Evolutionary conservation across 2,797 vertebrate genomes (phyloP).

Genomic region (Poecilia gillii): DNA sequence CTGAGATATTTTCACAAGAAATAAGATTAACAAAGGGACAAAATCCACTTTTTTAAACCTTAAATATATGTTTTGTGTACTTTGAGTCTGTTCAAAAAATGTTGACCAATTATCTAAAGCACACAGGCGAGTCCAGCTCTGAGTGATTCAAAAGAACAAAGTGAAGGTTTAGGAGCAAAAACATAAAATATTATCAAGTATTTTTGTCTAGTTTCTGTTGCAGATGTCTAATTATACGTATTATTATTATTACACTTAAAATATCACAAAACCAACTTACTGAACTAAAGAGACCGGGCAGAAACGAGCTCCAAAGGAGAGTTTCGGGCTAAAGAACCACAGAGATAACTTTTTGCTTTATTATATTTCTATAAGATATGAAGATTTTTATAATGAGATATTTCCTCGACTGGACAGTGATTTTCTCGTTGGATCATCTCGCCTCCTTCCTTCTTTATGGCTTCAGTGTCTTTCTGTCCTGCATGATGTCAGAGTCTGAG

Average conservation of each 20-base stretch:
- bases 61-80: background rate
- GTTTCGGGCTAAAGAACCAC: background rate
- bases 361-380: background rate
- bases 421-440: background rate
- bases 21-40: too few species aligned
- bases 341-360: background rate
- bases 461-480: background rate
- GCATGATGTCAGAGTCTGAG: conserved; percentile 21
- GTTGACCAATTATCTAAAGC: background rate
- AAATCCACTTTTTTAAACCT: too few species aligned
- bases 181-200: too few species aligned
- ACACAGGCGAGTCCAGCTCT: background rate
- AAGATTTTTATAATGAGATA: background rate
- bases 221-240: too few species aligned
- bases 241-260: too few species aligned
- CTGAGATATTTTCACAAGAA: too few species aligned
- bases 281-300: background rate
- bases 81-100: too few species aligned
- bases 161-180: background rate
- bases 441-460: background rate
- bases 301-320: background rate
- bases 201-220: background rate
- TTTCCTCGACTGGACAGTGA: background rate
- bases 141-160: background rate
- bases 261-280: too few species aligned